Conservation (phyloP, 1,140 invertebrate genomes). For the Anastatus disparis region DNA sequence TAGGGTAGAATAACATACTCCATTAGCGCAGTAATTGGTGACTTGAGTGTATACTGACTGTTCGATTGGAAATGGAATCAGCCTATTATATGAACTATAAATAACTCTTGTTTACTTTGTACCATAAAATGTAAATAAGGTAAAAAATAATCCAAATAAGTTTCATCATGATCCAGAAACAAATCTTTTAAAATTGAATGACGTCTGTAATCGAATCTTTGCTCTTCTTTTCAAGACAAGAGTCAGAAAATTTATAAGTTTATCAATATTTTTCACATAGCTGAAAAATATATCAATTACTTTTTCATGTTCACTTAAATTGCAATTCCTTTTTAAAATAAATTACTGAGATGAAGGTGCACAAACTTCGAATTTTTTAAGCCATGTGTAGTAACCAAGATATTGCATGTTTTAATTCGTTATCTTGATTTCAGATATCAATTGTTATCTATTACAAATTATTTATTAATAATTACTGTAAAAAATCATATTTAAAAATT, state of each 20-base stretch:
- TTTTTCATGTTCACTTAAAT: slow-evolving; percentile 71
- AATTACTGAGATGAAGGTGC: slow-evolving; percentile 74
- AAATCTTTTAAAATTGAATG: slow-evolving; percentile 82
- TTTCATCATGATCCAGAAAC: slow-evolving; percentile 80
- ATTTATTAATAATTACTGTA: not conserved
- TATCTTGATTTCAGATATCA: not conserved
- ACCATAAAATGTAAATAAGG: slow-evolving; percentile 76
- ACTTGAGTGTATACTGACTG: no score
- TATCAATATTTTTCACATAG: not conserved
- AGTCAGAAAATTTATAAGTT: not conserved
- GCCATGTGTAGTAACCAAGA: slow-evolving; percentile 86
- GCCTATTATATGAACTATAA: no score
- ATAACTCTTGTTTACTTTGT: slow-evolving; percentile 76
- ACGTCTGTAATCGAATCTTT: slow-evolving; percentile 77
- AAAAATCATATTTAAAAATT: no score
- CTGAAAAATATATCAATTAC: slow-evolving; percentile 79
- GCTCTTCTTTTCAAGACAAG: slow-evolving; percentile 90
- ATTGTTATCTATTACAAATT: not conserved
- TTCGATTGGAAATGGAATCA: no score
- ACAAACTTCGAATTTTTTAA: slow-evolving; percentile 73
- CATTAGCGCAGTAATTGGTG: no score
- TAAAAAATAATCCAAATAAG: slow-evolving; percentile 72
- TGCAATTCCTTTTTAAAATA: slow-evolving; percentile 62
- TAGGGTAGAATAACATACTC: no score
- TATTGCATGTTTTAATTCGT: slow-evolving; percentile 66